phyloP scores from a whole-genome alignment of 2,113 vertebrate species.

The Tupaia tana region DNA sequence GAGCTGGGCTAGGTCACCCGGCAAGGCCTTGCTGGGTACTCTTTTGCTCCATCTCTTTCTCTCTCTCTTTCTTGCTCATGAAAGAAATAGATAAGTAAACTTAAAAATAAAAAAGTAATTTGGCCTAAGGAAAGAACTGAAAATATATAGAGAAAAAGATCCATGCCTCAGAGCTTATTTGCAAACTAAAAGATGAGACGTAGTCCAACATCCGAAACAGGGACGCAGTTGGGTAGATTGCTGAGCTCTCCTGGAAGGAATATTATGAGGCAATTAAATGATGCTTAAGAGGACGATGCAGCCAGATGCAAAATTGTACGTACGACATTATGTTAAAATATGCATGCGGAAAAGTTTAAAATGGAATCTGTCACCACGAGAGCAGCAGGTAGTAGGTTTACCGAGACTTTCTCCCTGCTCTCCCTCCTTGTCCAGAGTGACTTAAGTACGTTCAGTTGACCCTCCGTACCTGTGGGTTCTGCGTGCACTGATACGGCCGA shows the following conservation, averaged over 20 bases:
- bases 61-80: too few relatives aligned
- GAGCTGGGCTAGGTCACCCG: too few relatives aligned
- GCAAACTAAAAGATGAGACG: constrained; percentile 1
- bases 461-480: too few relatives aligned
- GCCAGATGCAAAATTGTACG: background rate
- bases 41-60: too few relatives aligned
- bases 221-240: background rate
- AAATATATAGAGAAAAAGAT: background rate
- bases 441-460: too few relatives aligned
- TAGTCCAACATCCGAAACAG: background rate
- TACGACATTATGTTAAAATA: constrained; percentile 20
- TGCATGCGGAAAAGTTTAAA: background rate
- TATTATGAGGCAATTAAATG: background rate
- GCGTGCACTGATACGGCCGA: too few relatives aligned
- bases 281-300: background rate
- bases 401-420: background rate
- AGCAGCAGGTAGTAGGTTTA: background rate
- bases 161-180: background rate
- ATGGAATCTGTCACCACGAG: background rate
- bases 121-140: background rate
- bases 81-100: too few relatives aligned
- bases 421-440: background rate
- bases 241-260: background rate
- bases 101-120: too few relatives aligned
- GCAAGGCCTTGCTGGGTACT: too few relatives aligned